These are phyloP conservation scores for Elgaria multicarinata DNA, from an alignment of 2,113 vertebrate species.

Conservation along the genomic window DNA sequence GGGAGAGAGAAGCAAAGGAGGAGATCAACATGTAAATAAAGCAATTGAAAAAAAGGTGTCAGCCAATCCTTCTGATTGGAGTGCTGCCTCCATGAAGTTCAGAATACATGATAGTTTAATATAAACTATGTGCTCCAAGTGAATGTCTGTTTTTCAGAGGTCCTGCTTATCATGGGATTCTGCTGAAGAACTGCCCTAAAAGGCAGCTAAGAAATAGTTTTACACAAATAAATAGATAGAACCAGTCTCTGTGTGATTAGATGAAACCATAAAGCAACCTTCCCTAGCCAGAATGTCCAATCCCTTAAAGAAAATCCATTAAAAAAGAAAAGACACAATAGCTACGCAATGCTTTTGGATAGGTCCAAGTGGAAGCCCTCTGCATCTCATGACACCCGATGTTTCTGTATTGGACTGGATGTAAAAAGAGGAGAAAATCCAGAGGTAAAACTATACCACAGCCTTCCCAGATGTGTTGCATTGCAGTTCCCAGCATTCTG, in stretches of 20 bases:
- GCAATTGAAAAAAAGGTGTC: not conserved
- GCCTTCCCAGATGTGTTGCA: too few species aligned
- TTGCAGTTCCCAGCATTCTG: too few species aligned
- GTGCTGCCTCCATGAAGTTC: not conserved
- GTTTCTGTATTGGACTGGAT: not conserved
- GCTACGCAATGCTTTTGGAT: too few species aligned
- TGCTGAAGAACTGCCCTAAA: not conserved
- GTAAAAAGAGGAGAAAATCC: not conserved
- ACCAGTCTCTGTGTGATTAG: not conserved
- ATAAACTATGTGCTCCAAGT: not conserved
- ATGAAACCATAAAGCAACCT: not conserved
- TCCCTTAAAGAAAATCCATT: too few species aligned
- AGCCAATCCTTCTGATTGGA: not conserved
- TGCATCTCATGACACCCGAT: not conserved
- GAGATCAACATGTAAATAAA: conserved; percentile 5
- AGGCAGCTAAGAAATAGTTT: too few species aligned
- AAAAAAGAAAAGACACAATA: too few species aligned
- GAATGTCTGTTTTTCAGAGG: not conserved
- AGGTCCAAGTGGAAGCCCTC: too few species aligned
- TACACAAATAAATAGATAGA: not conserved
- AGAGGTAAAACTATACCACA: not conserved
- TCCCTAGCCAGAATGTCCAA: too few species aligned
- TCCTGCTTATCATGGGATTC: not conserved
- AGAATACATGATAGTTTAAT: not conserved
- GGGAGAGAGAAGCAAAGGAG: not conserved